Percentiles rank a stretch among this genome's conserved stretches.
Evolutionary conservation across 2,113 vertebrate genomes (phyloP).

Genomic region (Stigmatopora nigra): DNA sequence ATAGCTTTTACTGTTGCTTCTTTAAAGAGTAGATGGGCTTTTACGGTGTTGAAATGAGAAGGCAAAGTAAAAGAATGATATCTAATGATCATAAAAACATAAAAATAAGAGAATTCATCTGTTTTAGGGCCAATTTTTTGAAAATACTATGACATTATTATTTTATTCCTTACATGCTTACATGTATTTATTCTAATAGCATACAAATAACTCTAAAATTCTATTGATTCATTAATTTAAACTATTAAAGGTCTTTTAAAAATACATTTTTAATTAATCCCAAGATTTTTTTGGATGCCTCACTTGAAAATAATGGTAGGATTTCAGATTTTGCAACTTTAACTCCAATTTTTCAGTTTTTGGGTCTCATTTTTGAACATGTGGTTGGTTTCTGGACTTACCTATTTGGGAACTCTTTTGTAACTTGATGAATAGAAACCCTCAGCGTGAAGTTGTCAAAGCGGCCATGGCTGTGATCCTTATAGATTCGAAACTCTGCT

Average conservation of each 20-base stretch:
- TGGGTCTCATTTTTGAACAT: background rate
- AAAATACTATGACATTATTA: no score
- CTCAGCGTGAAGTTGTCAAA: constrained; percentile 91
- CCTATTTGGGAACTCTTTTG: constrained; percentile 91
- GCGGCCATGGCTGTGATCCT: constrained; percentile 83
- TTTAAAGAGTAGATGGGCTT: background rate
- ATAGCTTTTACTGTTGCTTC: constrained; percentile 13
- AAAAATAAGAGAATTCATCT: no score
- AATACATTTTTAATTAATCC: background rate
- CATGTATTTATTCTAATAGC: no score
- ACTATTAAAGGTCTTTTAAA: background rate
- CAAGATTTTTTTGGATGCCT: background rate
- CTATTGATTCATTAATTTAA: no score
- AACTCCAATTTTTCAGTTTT: background rate
- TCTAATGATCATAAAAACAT: no score
- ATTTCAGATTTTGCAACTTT: background rate
- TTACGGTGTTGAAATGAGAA: background rate
- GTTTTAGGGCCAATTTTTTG: no score
- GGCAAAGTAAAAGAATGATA: background rate
- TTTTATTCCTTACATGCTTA: no score
- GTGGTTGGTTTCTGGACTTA: constrained; percentile 56
- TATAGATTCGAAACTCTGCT: constrained; percentile 95
- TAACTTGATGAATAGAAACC: constrained; percentile 93
- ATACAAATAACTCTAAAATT: no score
- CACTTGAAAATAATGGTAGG: background rate